Percentiles rank a stretch among this genome's conserved stretches.
Evolutionary conservation across 2,113 vertebrate species (phyloP).

Genomic region (Circaetus cinerascens): DNA sequence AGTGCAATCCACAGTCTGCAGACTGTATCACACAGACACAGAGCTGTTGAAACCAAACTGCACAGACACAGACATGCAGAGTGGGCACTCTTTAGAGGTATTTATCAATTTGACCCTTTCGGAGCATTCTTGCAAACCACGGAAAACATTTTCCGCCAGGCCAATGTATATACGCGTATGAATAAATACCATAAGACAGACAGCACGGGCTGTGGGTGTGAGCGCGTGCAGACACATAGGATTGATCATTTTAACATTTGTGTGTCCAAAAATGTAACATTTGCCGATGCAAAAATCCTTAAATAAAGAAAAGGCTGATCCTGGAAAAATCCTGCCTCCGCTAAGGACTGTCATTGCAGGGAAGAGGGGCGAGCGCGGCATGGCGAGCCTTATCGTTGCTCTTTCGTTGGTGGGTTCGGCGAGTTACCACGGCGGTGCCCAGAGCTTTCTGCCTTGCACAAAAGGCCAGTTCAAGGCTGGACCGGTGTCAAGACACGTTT

Average conservation of each 20-base stretch:
- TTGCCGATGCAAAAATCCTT: constrained; percentile 1
- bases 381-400: background rate
- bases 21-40: background rate
- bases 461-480: background rate
- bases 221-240: background rate
- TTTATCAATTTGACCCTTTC: background rate
- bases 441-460: background rate
- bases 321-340: background rate
- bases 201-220: background rate
- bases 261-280: background rate
- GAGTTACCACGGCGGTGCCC: background rate
- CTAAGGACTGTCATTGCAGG: background rate
- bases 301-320: constrained; percentile 54
- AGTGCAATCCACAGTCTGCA: background rate
- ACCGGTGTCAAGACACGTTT: background rate
- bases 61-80: background rate
- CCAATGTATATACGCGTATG: background rate
- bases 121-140: background rate
- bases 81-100: background rate
- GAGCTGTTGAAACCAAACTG: background rate
- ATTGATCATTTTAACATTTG: background rate
- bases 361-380: background rate
- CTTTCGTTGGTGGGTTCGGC: accelerated
- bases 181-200: background rate
- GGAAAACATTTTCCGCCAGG: background rate